Evolutionary conservation across 2,888 invertebrate species (phyloP), one percentile per base, ranked within the genome.

Genomic region (Trypoxylon attenuatum): DNA sequence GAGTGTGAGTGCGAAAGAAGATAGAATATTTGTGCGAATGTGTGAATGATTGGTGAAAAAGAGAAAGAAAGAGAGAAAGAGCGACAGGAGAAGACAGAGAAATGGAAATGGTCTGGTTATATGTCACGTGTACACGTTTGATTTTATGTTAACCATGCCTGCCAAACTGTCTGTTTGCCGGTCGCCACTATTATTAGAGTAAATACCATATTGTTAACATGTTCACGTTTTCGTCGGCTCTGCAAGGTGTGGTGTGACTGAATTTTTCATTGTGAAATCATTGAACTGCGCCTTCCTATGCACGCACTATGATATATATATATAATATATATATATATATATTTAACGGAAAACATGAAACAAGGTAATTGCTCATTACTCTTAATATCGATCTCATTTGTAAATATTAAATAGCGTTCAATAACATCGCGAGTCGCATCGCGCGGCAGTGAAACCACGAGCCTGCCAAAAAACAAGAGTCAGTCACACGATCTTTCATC

Each of bases 121-220:
- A 71, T 73, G 73, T 76, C 61, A 73, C 67, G 73, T 72, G 67
- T 78, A 78, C 51, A 69, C 76, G 76, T 79, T 66, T 72, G 80
- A 73, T 71, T 76, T 76, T 76, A 76, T 42, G 68, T 76, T 76
- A 60, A 68, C 76, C 69, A 84, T 83, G 81, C 80, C 83, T 85
- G 84, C 84, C 81, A 84, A 86, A 85, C 67, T 82, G 77, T 84
- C 81, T 82, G 77, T 83, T 84, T 78, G 82, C 83, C 84, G 83
- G 82, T 83, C 81, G 81, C 76, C 81, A 82, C 82, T 82, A 77
- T 70, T 73, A 72, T 74, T 68, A 69, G 69, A 73, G 58, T 63
- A 69, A 55, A 15, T 70, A 71, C 53, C 69, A 57, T 71, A 67
- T 62, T 73, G 54, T 78, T n/a, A 70, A 71, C 64, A 73, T 52